These are phyloP conservation scores for Campoletis sonorensis DNA, from an alignment of 1,140 invertebrate genomes.

Conservation along the genomic window DNA sequence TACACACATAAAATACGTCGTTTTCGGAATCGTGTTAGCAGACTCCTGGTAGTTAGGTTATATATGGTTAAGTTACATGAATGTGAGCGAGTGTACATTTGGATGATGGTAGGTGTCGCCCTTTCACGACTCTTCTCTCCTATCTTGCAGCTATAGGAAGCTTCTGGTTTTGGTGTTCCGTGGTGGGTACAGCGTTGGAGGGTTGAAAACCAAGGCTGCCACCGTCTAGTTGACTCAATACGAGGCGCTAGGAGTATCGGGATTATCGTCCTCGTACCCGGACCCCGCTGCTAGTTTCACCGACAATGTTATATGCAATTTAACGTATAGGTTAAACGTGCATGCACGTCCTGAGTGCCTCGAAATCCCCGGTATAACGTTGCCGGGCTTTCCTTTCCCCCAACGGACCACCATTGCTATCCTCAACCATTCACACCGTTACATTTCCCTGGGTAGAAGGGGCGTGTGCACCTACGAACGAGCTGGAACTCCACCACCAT, in stretches of 20 bases:
- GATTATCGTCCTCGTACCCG: background rate
- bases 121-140: background rate
- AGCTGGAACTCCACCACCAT: background rate
- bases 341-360: background rate
- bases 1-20: constrained; percentile 9
- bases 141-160: background rate
- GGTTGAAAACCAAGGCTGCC: background rate
- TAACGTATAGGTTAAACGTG: constrained; percentile 22
- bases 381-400: background rate
- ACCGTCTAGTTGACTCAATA: background rate
- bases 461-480: background rate
- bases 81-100: background rate
- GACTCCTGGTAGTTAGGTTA: background rate
- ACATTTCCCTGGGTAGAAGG: background rate
- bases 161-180: constrained; percentile 17
- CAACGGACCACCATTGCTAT: background rate
- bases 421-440: too few species aligned
- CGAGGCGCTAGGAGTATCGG: background rate
- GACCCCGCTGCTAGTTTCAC: background rate
- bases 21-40: constrained; percentile 5
- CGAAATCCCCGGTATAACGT: constrained; percentile 9
- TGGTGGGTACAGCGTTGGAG: background rate
- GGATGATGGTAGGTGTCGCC: background rate
- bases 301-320: constrained; percentile 20
- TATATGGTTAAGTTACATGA: background rate